phyloP scores from a whole-genome alignment of 2,888 invertebrate genomes.

The Watsonalla binaria region DNA sequence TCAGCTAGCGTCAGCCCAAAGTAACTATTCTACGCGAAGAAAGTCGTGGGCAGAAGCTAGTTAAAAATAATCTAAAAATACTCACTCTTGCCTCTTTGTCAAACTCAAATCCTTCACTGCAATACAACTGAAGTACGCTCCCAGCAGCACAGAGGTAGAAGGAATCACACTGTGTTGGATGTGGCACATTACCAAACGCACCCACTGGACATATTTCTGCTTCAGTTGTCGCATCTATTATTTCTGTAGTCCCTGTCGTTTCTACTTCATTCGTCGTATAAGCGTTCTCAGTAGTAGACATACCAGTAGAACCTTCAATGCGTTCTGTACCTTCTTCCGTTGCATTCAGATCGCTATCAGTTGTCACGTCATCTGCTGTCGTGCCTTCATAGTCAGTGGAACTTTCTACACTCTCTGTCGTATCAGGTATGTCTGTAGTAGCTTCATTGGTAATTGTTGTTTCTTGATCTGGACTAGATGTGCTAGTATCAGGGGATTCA shows the following conservation, averaged over 20 bases:
- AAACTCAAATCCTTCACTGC: slow-evolving; percentile 32
- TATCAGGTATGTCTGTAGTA: background rate
- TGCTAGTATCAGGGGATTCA: background rate
- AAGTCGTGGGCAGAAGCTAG: too few species aligned
- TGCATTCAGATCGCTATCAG: background rate
- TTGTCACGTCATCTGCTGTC: background rate
- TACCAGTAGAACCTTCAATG: background rate
- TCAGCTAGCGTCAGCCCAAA: too few species aligned
- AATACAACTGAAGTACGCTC: slow-evolving; percentile 19
- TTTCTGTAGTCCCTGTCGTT: background rate
- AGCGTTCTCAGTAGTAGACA: too few species aligned
- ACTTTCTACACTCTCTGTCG: background rate
- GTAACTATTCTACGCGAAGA: too few species aligned
- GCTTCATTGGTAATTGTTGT: background rate
- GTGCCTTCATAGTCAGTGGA: background rate
- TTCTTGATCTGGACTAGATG: background rate
- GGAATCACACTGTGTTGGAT: slow-evolving; percentile 11
- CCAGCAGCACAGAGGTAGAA: slow-evolving; percentile 30
- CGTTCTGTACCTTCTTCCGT: background rate
- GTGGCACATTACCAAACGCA: slow-evolving; percentile 12
- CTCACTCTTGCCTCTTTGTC: slow-evolving; percentile 23
- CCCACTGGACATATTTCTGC: slow-evolving; percentile 7
- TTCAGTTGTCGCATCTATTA: background rate
- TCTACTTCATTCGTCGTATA: background rate
- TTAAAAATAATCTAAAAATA: too few species aligned